phyloP scores from a whole-genome alignment of 64 coral and sea anemone genomes.

The Trachythela sp. region DNA sequence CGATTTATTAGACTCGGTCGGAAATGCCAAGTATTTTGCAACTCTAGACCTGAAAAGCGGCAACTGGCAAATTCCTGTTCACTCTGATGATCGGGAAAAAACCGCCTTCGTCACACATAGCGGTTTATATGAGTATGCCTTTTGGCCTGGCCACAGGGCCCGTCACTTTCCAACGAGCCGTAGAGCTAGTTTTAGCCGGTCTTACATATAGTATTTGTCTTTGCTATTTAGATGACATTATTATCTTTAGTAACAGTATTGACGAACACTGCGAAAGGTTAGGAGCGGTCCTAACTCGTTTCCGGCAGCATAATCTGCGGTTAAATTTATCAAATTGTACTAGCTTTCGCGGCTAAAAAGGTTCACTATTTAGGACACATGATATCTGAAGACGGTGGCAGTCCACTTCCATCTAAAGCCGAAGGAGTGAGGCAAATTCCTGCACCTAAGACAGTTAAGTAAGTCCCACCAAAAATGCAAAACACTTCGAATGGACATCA shows the following conservation, averaged over 20 bases:
- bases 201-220: slow-evolving; percentile 40
- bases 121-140: slow-evolving; percentile 29
- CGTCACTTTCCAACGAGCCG: not conserved
- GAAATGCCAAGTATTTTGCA: not conserved
- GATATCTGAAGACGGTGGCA: slow-evolving; percentile 31
- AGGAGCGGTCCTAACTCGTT: not conserved
- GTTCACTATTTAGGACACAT: slow-evolving; percentile 41
- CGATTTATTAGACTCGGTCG: not conserved
- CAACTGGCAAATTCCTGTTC: not conserved
- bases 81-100: slow-evolving; percentile 3
- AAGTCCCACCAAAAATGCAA: not conserved
- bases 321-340: slow-evolving; percentile 48
- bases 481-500: not conserved
- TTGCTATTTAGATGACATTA: slow-evolving; percentile 48
- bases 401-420: slow-evolving; percentile 45
- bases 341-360: slow-evolving; percentile 11
- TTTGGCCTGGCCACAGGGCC: not conserved
- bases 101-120: slow-evolving; percentile 28
- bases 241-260: slow-evolving; percentile 28
- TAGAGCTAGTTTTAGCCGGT: slow-evolving; percentile 18
- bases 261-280: slow-evolving; percentile 44
- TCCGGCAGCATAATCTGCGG: slow-evolving; percentile 14
- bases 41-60: no score
- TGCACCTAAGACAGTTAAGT: not conserved
- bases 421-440: slow-evolving; percentile 22